phyloP scores from a whole-genome alignment of 2,888 invertebrate genomes.

The Lithophane leautieri region DNA sequence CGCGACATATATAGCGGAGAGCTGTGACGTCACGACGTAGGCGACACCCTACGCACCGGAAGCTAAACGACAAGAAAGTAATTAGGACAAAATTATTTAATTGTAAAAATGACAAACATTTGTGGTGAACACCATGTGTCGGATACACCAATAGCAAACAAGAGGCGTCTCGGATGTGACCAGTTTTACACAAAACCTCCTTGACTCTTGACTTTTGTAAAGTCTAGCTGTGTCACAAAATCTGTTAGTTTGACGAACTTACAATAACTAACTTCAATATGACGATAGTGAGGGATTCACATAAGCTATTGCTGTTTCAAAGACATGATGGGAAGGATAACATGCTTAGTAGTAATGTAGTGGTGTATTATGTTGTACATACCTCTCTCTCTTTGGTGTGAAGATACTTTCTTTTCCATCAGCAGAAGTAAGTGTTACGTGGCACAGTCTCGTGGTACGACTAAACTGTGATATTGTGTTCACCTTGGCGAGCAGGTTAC shows the following conservation, averaged over 20 bases:
- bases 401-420: background rate
- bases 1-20: constrained; percentile 64
- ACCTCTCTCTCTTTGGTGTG: constrained; percentile 10
- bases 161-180: constrained; percentile 21
- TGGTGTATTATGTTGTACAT: constrained; percentile 1
- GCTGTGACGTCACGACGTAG: constrained; percentile 57
- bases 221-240: constrained; percentile 21
- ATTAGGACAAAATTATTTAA: constrained; percentile 12
- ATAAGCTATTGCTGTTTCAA: background rate
- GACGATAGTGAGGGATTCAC: background rate
- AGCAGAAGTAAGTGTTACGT: constrained; percentile 27
- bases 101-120: background rate
- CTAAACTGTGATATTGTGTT: constrained; percentile 48
- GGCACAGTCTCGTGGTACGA: constrained; percentile 22
- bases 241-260: constrained; percentile 10
- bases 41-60: constrained; percentile 14
- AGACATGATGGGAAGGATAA: background rate
- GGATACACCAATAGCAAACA: constrained; percentile 2
- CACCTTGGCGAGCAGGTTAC: constrained; percentile 45
- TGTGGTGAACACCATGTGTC: background rate
- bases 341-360: no score
- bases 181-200: constrained; percentile 31
- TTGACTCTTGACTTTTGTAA: constrained; percentile 56
- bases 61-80: constrained; percentile 4
- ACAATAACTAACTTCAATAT: constrained; percentile 8